Base-by-base conservation (phyloP, 64 coral and sea anemone genomes). In the Porites australiensis region DNA sequence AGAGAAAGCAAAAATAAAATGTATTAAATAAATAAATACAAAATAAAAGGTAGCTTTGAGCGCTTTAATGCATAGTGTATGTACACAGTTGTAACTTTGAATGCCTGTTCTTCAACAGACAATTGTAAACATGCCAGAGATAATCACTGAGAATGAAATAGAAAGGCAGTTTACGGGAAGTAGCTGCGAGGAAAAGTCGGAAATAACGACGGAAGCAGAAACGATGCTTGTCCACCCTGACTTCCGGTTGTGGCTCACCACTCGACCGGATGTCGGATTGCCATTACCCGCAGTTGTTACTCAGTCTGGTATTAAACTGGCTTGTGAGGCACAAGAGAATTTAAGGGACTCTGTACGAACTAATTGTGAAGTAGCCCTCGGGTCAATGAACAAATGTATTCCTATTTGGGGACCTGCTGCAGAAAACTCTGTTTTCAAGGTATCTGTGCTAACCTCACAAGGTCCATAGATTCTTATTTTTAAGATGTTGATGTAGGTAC, bases 161-260 rank as follows among this genome's bases (percentile, higher is more conserved):
- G 59, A 52, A 20, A 15, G 43, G 44, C 62, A 69, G 9, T 21
- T 21, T 84, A 19, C 46, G 13, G 61, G 64, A 37, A 15, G 46
- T n/a, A 64, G 45, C 45, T 4, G 4, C 5, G 62, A 69, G 13
- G 44, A 19, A 10, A 21, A 68, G 3, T 23, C 63, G 47, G 18
- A 52, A 84, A 84, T 68, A 3, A 22, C 3, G 8, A 13, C 3
- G 19, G 61, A 51, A 2, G 16, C 61, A 3, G 81, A 84, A 84
- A 63, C 50, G 21, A 46, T 14, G 8, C 19, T 82, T 8, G 68
- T 97, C 16, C 95, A 97, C 47, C 64, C 88, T 23, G 72, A 97
- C 19, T 97, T 97, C 77, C 95, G 95, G 50, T 70, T 97, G 50
- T 97, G 92, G 82, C 19, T 97, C 4, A 82, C 86, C 47, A 94